Percentiles rank a stretch among this genome's conserved stretches.
Evolutionary conservation across 2,797 vertebrate genomes (phyloP).

Genomic region (Gorsachius magnificus): DNA sequence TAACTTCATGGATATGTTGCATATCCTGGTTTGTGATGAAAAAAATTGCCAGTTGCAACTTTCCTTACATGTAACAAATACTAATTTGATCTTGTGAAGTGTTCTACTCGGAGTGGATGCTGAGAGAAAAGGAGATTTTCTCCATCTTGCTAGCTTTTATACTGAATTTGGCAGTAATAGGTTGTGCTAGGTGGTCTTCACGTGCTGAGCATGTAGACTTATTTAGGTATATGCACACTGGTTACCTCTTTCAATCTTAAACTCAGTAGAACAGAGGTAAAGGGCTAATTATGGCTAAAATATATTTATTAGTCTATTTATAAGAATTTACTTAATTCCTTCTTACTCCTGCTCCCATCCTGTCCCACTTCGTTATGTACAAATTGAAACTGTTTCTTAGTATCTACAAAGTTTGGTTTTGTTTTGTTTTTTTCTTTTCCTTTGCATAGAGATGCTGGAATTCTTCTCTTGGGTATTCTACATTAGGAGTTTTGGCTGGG

Average conservation of each 20-base stretch:
- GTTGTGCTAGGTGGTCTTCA: conserved; percentile 44
- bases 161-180: conserved; percentile 42
- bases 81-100: conserved; percentile 24
- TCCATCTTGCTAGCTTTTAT: conserved; percentile 24
- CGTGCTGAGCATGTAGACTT: conserved; percentile 57
- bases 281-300: conserved; percentile 62
- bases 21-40: not conserved
- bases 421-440: not conserved
- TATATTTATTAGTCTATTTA: conserved; percentile 70
- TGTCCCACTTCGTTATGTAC: not conserved
- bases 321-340: conserved; percentile 26
- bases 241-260: conserved; percentile 65
- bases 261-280: conserved; percentile 65
- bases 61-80: not conserved
- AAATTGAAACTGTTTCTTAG: not conserved
- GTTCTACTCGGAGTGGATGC: not conserved
- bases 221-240: conserved; percentile 56
- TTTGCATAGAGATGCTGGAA: conserved; percentile 27
- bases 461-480: not conserved
- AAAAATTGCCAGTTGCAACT: not conserved
- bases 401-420: not conserved
- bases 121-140: conserved; percentile 1
- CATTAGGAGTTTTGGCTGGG: not conserved
- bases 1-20: not conserved
- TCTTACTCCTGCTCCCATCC: conserved; percentile 1